A percentile compares a stretch with the other conserved stretches of the same genome.
phyloP scores from a whole-genome alignment of 2,113 vertebrate species.

The Hemiprocne comata region DNA sequence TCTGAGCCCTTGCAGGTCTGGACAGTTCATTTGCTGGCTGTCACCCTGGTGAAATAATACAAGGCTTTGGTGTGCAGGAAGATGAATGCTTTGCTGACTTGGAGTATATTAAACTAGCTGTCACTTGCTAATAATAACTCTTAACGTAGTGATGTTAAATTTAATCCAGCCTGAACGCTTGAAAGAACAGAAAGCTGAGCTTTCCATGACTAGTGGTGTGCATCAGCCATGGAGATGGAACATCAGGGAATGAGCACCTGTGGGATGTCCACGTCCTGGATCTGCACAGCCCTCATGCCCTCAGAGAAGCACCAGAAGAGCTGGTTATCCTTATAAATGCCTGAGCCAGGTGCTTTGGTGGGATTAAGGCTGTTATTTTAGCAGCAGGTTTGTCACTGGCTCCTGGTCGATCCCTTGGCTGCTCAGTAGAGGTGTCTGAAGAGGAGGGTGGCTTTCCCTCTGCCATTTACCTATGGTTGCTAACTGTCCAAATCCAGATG shows the following conservation, averaged over 20 bases:
- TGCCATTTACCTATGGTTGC: not conserved
- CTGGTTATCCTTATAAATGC: not conserved
- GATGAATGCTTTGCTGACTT: not conserved
- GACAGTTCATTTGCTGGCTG: not conserved
- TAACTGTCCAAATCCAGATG: not conserved
- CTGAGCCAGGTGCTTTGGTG: not conserved
- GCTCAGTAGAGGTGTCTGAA: not conserved
- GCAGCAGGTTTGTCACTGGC: not conserved
- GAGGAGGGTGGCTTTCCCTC: not conserved
- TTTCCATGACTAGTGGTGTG: not conserved
- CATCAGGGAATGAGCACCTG: fast-evolving
- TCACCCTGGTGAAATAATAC: not conserved
- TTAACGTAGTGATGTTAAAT: not conserved
- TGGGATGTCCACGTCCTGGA: not conserved
- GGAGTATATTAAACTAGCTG: not conserved
- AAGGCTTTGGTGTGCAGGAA: not conserved
- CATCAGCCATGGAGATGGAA: not conserved
- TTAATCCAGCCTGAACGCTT: not conserved
- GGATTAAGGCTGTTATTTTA: not conserved
- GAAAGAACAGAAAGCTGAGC: not conserved
- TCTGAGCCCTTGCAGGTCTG: not conserved
- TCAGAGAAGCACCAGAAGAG: not conserved
- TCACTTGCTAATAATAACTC: not conserved
- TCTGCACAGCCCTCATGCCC: not conserved
- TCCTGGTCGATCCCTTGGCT: not conserved